Conservation (phyloP, 2,888 invertebrate species). For the Tachina grossa region DNA sequence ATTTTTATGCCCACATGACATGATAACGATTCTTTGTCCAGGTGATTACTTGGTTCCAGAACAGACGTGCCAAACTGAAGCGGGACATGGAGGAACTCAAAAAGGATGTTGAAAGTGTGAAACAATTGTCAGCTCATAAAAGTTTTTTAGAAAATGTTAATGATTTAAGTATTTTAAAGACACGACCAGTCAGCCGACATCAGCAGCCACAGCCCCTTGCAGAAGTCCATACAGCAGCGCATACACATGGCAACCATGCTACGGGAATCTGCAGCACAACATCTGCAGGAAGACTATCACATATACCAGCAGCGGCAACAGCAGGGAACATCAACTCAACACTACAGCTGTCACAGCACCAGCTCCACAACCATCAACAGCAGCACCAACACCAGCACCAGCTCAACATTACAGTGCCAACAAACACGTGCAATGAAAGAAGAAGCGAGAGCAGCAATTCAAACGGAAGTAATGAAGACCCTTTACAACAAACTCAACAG, state of each 20-base stretch:
- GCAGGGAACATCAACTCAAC: slow-evolving; percentile 39
- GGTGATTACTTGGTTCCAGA: slow-evolving; percentile 99
- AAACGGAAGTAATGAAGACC: slow-evolving; percentile 49
- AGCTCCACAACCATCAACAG: slow-evolving; percentile 34
- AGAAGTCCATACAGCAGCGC: slow-evolving; percentile 70
- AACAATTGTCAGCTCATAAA: slow-evolving; percentile 93
- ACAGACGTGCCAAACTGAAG: slow-evolving; percentile 95
- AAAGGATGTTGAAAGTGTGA: slow-evolving; percentile 97
- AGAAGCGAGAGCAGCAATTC: slow-evolving; percentile 40
- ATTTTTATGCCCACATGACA: slow-evolving; percentile 34
- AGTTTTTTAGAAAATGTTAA: slow-evolving; percentile 96
- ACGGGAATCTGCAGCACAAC: slow-evolving; percentile 68
- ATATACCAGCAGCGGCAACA: slow-evolving; percentile 52
- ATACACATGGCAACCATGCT: slow-evolving; percentile 68
- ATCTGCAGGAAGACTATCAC: slow-evolving; percentile 39
- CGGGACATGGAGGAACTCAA: slow-evolving; percentile 98
- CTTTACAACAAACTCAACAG: slow-evolving; percentile 59
- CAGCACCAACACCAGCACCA: slow-evolving; percentile 47
- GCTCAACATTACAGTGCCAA: slow-evolving; percentile 50
- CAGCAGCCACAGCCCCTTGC: slow-evolving; percentile 70
- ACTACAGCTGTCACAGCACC: slow-evolving; percentile 49
- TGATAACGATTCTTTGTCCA: slow-evolving; percentile 66
- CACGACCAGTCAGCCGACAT: slow-evolving; percentile 87
- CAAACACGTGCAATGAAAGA: slow-evolving; percentile 64
- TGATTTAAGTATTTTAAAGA: slow-evolving; percentile 94